These are phyloP conservation scores for Cynopterus brachyotis DNA, from an alignment of 2,113 vertebrate species.

Conservation along the genomic window DNA sequence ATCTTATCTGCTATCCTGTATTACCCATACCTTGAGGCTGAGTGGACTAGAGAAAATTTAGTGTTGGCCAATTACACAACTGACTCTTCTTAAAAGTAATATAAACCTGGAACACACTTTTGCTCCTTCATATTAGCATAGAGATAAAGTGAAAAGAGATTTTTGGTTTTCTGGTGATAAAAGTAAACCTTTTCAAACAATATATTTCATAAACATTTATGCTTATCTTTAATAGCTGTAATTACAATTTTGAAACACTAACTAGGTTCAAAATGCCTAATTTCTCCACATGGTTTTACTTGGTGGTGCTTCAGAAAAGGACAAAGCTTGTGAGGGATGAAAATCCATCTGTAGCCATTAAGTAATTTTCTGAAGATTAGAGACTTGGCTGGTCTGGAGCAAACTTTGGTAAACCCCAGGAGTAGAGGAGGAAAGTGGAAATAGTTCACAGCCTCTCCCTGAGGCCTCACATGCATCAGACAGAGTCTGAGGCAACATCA, in stretches of 20 bases:
- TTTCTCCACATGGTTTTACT: not conserved
- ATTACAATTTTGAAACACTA: not conserved
- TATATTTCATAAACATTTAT: not conserved
- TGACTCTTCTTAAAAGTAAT: not conserved
- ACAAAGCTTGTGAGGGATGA: not conserved
- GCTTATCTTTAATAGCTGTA: not conserved
- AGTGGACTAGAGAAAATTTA: not conserved
- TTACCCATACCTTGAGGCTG: not conserved
- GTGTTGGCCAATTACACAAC: not conserved
- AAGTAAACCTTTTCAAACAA: not conserved
- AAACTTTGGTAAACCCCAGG: constrained; percentile 8
- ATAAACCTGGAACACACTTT: not conserved
- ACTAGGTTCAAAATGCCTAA: not conserved
- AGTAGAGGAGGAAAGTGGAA: not conserved
- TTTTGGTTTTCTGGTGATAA: not conserved
- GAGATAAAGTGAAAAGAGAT: not conserved
- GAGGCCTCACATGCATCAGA: not conserved
- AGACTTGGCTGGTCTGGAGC: not conserved
- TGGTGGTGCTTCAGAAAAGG: not conserved
- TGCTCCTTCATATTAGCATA: not conserved
- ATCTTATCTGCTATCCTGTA: not conserved
- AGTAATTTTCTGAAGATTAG: constrained; percentile 57
- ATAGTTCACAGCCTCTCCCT: not conserved
- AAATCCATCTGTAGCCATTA: constrained; percentile 5
- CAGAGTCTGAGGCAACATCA: not conserved